phyloP scores from a whole-genome alignment of 2,113 vertebrate genomes.

The Bubo bubo region DNA sequence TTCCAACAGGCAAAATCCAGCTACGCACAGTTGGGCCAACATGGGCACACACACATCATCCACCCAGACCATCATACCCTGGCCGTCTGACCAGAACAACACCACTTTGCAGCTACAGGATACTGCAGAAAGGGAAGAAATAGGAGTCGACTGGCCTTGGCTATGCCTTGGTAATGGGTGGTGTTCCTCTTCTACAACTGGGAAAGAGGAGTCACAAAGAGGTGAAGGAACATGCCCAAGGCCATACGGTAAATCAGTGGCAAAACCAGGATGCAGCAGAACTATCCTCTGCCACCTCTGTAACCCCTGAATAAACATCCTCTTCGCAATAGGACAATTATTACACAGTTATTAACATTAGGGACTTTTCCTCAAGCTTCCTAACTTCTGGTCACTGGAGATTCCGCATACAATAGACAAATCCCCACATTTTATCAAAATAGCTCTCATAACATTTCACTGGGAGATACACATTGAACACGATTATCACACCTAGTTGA shows the following conservation, averaged over 20 bases:
- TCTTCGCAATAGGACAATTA: background rate
- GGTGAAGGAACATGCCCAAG: background rate
- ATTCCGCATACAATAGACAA: accelerated
- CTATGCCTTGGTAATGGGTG: accelerated
- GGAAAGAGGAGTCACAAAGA: background rate
- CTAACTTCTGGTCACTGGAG: background rate
- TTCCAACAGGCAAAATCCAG: background rate
- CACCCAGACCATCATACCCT: background rate
- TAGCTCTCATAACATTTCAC: accelerated
- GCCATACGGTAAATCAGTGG: background rate
- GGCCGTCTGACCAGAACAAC: background rate
- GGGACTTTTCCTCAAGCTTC: background rate
- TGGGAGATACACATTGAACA: background rate
- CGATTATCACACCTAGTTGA: accelerated
- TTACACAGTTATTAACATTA: background rate
- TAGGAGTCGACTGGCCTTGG: accelerated
- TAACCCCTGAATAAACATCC: background rate
- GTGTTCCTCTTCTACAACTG: background rate
- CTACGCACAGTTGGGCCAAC: accelerated
- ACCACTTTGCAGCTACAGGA: accelerated
- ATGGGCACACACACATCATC: accelerated
- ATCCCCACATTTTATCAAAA: background rate
- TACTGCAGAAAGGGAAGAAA: background rate
- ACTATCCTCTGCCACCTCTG: background rate
- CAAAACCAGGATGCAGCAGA: background rate